These are phyloP conservation scores for Acanthochromis polyacanthus DNA, from an alignment of 2,113 vertebrate genomes.

Conservation along the genomic window DNA sequence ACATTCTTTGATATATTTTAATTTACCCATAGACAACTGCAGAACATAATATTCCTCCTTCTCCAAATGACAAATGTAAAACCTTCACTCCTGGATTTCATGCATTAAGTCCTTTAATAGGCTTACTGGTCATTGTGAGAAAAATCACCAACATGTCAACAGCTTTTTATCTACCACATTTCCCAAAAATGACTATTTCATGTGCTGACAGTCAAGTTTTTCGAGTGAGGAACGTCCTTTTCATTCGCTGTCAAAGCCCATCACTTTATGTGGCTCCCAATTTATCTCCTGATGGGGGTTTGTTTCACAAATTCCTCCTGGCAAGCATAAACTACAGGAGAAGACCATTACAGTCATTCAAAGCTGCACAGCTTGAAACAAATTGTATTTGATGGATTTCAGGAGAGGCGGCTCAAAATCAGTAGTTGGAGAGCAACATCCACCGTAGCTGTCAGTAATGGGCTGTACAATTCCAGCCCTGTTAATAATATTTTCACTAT, in stretches of 20 bases:
- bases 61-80: not conserved
- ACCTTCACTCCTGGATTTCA: constrained; percentile 3
- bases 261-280: not conserved
- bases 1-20: too few relatives aligned
- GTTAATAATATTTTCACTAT: not conserved
- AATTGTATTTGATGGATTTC: constrained; percentile 34
- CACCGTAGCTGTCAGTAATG: not conserved
- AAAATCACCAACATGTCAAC: not conserved
- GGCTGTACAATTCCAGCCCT: not conserved
- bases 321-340: constrained; percentile 37
- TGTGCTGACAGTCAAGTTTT: not conserved
- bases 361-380: constrained; percentile 36
- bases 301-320: constrained; percentile 33
- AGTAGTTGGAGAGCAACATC: not conserved
- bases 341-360: not conserved
- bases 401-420: constrained; percentile 5
- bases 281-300: constrained; percentile 13
- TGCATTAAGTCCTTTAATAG: not conserved
- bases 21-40: not conserved
- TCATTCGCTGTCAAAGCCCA: constrained; percentile 27
- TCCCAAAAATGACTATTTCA: not conserved
- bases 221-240: constrained; percentile 8
- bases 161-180: not conserved
- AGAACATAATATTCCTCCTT: not conserved
- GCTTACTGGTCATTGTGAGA: not conserved